A percentile compares a stretch with the other conserved stretches of the same genome.
phyloP scores from a whole-genome alignment of 2,113 vertebrate genomes.

The Lagenorhynchus albirostris region DNA sequence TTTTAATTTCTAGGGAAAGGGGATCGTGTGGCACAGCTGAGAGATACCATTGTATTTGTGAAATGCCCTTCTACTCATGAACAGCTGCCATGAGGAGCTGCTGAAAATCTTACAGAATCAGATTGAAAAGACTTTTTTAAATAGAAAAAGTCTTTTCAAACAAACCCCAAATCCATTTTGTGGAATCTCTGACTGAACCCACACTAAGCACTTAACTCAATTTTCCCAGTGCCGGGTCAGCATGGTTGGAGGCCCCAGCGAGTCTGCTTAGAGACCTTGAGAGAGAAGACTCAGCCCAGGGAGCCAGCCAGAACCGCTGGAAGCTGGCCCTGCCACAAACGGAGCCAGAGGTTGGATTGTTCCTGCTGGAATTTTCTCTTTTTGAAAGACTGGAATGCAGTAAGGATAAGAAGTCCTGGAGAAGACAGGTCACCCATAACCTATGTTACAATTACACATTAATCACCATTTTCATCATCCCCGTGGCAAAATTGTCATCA shows the following conservation, averaged over 20 bases:
- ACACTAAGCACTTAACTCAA: neutral
- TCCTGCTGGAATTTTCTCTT: constrained; percentile 11
- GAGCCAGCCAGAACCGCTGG: neutral
- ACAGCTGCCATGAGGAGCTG: neutral
- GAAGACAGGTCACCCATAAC: neutral
- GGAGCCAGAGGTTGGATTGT: neutral
- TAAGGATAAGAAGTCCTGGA: neutral
- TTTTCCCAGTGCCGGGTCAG: neutral
- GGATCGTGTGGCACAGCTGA: neutral
- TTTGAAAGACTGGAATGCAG: neutral
- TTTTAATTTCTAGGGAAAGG: neutral
- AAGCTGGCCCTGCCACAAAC: neutral
- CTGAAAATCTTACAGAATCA: neutral
- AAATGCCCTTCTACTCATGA: neutral
- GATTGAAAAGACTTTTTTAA: neutral
- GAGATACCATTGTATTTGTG: neutral
- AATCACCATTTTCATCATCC: neutral
- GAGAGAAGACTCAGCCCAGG: neutral
- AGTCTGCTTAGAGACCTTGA: neutral
- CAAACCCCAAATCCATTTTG: neutral
- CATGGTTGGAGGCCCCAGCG: neutral
- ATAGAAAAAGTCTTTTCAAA: neutral
- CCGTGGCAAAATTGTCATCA: neutral
- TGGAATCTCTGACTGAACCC: neutral
- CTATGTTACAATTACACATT: neutral